Evolutionary conservation across 2,113 vertebrate species (phyloP).

Genomic region (Octodon degus): DNA sequence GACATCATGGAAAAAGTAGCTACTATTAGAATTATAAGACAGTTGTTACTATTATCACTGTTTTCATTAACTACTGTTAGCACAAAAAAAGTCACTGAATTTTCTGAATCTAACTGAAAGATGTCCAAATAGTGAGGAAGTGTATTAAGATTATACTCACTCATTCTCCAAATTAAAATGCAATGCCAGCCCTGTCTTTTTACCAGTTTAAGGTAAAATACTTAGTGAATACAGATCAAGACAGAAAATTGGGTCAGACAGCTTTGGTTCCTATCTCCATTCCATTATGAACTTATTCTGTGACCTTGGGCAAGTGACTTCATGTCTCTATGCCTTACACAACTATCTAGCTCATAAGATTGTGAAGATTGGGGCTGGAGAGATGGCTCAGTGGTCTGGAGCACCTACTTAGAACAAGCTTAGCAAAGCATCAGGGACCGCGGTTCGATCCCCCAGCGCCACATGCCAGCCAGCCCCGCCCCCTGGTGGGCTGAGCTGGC

Average conservation of each 20-base stretch:
- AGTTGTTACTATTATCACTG: neutral
- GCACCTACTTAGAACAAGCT: too few relatives aligned
- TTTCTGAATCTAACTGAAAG: slow-evolving; percentile 5
- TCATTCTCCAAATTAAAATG: neutral
- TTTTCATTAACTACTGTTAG: neutral
- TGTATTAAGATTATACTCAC: neutral
- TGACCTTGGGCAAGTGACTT: neutral
- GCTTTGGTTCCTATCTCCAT: neutral
- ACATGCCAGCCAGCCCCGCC: too few relatives aligned
- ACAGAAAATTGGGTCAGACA: neutral
- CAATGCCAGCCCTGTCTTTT: neutral
- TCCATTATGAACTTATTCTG: neutral
- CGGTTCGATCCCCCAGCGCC: too few relatives aligned
- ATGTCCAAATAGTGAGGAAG: slow-evolving; percentile 1
- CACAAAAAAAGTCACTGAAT: neutral
- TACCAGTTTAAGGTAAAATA: neutral
- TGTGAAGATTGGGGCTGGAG: neutral
- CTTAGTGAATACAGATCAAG: neutral
- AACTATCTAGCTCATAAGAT: neutral
- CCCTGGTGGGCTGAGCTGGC: too few relatives aligned
- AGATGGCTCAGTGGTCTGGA: too few relatives aligned
- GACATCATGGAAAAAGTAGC: neutral
- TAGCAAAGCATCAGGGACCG: too few relatives aligned
- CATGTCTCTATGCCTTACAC: neutral
- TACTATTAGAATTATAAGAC: neutral